phyloP scores from a whole-genome alignment of 2,888 invertebrate species.

The Iphiclides podalirius region DNA sequence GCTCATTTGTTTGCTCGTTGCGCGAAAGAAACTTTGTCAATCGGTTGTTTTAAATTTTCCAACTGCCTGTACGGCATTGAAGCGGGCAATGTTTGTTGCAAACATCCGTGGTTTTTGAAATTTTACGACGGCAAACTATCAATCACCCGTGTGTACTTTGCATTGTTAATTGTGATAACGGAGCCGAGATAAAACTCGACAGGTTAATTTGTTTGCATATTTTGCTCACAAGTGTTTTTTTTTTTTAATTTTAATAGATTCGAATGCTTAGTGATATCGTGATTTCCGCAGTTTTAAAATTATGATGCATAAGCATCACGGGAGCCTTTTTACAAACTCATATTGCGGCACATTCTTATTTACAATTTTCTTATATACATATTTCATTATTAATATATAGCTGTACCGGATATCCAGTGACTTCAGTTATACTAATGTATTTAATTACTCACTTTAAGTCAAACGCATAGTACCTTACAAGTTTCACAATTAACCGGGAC shows the following conservation, averaged over 20 bases:
- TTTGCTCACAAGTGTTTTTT: background rate
- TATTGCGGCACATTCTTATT: no score
- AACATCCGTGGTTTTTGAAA: slow-evolving; percentile 9
- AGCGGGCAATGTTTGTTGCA: background rate
- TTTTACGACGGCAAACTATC: slow-evolving; percentile 1
- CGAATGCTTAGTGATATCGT: background rate
- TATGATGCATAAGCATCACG: no score
- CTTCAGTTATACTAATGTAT: no score
- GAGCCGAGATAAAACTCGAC: slow-evolving; percentile 3
- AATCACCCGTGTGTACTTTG: slow-evolving; percentile 3
- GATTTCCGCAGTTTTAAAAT: background rate
- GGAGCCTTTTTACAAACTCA: no score
- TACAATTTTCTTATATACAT: background rate
- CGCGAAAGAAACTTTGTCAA: no score
- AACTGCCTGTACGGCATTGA: background rate
- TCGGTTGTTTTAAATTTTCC: background rate
- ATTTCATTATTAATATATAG: background rate
- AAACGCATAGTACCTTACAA: no score
- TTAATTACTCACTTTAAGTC: no score
- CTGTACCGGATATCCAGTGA: no score
- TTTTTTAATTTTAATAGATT: no score
- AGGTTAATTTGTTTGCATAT: slow-evolving; percentile 3
- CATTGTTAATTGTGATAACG: slow-evolving; percentile 11
- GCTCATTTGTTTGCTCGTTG: no score
- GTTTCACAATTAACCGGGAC: no score